These are phyloP conservation scores for Phyto melanocephala DNA, from an alignment of 2,888 invertebrate genomes.

Conservation along the genomic window DNA sequence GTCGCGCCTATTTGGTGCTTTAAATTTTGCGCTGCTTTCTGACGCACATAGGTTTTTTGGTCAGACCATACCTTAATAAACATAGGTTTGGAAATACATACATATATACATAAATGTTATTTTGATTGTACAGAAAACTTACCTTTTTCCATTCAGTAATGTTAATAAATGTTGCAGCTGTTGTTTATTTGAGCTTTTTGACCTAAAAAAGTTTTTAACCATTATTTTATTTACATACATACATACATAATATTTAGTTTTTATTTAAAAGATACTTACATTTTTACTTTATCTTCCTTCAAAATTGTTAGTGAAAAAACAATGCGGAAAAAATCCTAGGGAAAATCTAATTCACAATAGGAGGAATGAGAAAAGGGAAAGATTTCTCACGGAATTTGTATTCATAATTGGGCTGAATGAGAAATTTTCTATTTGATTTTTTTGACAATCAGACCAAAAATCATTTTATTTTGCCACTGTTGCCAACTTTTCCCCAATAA, in stretches of 20 bases:
- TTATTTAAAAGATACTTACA: neutral
- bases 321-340: neutral
- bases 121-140: neutral
- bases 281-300: neutral
- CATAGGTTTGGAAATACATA: neutral
- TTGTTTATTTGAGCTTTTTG: neutral
- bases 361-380: too few species aligned
- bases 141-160: conserved; percentile 34
- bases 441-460: too few species aligned
- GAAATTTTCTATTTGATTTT: too few species aligned
- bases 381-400: too few species aligned
- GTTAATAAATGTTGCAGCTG: neutral
- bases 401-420: too few species aligned
- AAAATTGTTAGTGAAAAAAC: conserved; percentile 4
- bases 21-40: neutral
- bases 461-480: too few species aligned
- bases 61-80: neutral
- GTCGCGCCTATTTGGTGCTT: neutral
- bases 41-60: neutral
- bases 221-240: neutral
- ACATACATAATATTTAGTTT: neutral
- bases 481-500: too few species aligned
- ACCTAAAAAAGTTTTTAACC: neutral
- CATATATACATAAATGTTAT: neutral
- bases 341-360: too few species aligned